Evolutionary conservation across 2,797 vertebrate species (phyloP).

Genomic region (Lepilemur ruficaudatus): DNA sequence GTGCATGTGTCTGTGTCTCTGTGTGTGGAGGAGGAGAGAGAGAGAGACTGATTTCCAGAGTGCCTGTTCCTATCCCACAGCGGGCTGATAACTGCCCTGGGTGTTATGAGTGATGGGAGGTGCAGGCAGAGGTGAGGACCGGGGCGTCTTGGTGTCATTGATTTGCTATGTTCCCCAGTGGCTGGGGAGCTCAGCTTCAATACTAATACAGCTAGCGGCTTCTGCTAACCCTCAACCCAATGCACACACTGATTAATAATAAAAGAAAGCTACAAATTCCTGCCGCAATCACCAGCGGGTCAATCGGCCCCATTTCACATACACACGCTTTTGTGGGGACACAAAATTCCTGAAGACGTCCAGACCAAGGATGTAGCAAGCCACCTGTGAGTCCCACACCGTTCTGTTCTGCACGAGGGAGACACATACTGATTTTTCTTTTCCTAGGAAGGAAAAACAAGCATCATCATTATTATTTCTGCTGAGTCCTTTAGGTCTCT

Average conservation of each 20-base stretch:
- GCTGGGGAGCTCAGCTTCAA: slow-evolving; percentile 69
- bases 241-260: slow-evolving; percentile 77
- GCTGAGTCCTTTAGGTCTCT: slow-evolving; percentile 28
- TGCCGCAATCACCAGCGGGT: slow-evolving; percentile 51
- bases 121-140: not conserved
- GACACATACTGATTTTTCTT: not conserved
- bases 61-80: not conserved
- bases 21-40: not conserved
- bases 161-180: slow-evolving; percentile 53
- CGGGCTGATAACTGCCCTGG: not conserved
- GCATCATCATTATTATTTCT: slow-evolving; percentile 18
- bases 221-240: slow-evolving; percentile 71
- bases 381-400: not conserved
- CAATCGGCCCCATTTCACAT: slow-evolving; percentile 65
- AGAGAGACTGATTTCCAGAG: not conserved
- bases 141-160: not conserved
- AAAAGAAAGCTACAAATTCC: slow-evolving; percentile 75
- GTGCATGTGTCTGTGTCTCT: not conserved
- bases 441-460: not conserved
- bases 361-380: not conserved
- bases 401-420: slow-evolving; percentile 24
- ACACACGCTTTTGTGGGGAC: slow-evolving; percentile 25
- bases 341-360: not conserved
- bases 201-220: slow-evolving; percentile 70
- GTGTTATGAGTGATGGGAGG: not conserved